phyloP scores from a whole-genome alignment of 2,113 vertebrate genomes.

The Acrocephalus arundinaceus region DNA sequence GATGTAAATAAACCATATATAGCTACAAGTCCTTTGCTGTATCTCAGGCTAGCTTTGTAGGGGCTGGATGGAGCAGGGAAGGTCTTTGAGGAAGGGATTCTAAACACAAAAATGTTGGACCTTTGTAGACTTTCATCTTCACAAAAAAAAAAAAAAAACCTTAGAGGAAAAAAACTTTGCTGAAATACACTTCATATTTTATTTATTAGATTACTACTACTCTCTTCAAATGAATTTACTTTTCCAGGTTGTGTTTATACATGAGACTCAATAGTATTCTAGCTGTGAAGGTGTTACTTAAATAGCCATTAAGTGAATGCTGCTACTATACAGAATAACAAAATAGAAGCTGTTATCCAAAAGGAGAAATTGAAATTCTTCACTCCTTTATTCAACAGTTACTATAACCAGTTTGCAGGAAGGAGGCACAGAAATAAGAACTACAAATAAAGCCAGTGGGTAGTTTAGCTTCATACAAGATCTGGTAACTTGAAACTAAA shows the following conservation, averaged over 20 bases:
- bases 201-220: background rate
- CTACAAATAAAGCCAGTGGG: slow-evolving; percentile 50
- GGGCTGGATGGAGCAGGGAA: background rate
- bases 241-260: background rate
- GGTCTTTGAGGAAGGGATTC: background rate
- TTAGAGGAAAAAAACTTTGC: background rate
- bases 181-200: background rate
- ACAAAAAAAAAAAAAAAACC: background rate
- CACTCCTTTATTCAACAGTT: slow-evolving; percentile 15
- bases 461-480: slow-evolving; percentile 51
- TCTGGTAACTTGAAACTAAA: background rate
- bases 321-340: background rate
- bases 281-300: background rate
- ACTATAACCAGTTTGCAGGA: background rate
- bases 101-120: background rate
- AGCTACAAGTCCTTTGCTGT: background rate
- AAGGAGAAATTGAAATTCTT: slow-evolving; percentile 12
- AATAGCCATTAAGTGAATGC: background rate
- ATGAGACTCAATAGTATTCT: background rate
- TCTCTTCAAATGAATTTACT: background rate
- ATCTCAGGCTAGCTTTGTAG: background rate
- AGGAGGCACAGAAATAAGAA: background rate
- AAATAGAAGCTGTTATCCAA: background rate
- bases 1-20: background rate
- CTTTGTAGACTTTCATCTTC: background rate